Evolutionary conservation across 2,888 invertebrate species (phyloP).

Genomic region (Dendrolimus pini): DNA sequence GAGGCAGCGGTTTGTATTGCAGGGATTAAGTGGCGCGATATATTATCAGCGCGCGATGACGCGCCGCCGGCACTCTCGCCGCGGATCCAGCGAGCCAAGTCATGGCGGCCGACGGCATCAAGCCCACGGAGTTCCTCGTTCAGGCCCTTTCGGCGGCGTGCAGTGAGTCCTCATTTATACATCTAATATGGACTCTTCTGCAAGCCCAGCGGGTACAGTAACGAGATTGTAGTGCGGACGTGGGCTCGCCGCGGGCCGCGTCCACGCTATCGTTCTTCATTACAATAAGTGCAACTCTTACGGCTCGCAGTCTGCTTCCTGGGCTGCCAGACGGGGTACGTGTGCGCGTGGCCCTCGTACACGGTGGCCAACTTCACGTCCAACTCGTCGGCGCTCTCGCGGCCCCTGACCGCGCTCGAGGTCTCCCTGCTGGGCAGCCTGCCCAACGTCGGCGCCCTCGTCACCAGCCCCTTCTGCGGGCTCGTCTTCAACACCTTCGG

Average conservation of each 20-base stretch:
- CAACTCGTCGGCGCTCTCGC: slow-evolving; percentile 45
- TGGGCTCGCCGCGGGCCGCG: no score
- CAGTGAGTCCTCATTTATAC: slow-evolving; percentile 31
- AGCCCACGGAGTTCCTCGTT: slow-evolving; percentile 33
- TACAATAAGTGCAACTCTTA: no score
- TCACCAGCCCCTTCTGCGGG: slow-evolving; percentile 50
- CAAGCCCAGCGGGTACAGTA: no score
- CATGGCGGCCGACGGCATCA: slow-evolving; percentile 29
- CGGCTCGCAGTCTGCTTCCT: slow-evolving; percentile 42
- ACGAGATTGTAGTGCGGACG: no score
- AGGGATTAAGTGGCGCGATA: not conserved
- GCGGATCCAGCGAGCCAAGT: not conserved
- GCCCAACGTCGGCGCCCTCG: slow-evolving; percentile 50
- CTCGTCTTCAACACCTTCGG: slow-evolving; percentile 48
- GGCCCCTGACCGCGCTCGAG: slow-evolving; percentile 45
- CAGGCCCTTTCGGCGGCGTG: slow-evolving; percentile 36
- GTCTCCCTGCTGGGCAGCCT: slow-evolving; percentile 54
- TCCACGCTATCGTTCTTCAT: no score
- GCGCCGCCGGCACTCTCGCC: not conserved
- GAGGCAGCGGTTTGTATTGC: not conserved
- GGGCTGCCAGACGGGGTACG: slow-evolving; percentile 46
- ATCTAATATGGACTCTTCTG: no score
- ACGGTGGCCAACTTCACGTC: slow-evolving; percentile 49
- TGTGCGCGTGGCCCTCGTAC: slow-evolving; percentile 60
- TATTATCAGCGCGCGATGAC: not conserved